A percentile compares a stretch with the other conserved stretches of the same genome.
phyloP scores from a whole-genome alignment of 2,113 vertebrate species.

The Nymphicus hollandicus region DNA sequence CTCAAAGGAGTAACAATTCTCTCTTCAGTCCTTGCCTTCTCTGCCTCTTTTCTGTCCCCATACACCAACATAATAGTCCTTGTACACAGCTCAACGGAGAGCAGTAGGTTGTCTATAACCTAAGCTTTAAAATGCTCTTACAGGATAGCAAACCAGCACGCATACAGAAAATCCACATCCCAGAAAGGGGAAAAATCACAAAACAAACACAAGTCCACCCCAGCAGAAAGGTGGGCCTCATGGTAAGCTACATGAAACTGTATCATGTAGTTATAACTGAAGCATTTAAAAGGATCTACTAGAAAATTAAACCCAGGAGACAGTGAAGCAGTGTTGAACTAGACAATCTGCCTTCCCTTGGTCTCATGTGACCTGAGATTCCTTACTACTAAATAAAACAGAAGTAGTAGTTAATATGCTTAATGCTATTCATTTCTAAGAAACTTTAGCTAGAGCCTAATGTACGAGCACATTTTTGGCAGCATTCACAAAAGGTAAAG shows the following conservation, averaged over 20 bases:
- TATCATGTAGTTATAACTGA: rapidly evolving
- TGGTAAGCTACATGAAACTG: background rate
- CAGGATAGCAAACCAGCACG: background rate
- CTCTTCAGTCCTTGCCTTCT: background rate
- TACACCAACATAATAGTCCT: background rate
- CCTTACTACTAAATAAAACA: background rate
- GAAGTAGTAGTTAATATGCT: background rate
- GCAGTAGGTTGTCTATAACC: background rate
- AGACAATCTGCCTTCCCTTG: background rate
- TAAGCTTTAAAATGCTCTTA: background rate
- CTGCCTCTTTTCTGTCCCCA: background rate
- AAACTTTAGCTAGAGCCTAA: background rate
- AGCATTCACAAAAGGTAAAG: background rate
- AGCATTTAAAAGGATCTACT: background rate
- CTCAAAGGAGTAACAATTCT: background rate
- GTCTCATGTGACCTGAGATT: background rate
- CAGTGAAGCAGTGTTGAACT: background rate
- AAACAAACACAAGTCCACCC: background rate
- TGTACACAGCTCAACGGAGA: rapidly evolving
- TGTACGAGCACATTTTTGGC: rapidly evolving
- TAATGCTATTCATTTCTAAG: background rate
- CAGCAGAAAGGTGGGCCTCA: background rate
- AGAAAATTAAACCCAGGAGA: background rate
- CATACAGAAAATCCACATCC: background rate
- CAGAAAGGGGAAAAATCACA: background rate